A percentile compares a stretch with the other conserved stretches of the same genome.
These are phyloP conservation scores for Nothura maculosa DNA, from an alignment of 2,797 vertebrate species.

Conservation along the genomic window DNA sequence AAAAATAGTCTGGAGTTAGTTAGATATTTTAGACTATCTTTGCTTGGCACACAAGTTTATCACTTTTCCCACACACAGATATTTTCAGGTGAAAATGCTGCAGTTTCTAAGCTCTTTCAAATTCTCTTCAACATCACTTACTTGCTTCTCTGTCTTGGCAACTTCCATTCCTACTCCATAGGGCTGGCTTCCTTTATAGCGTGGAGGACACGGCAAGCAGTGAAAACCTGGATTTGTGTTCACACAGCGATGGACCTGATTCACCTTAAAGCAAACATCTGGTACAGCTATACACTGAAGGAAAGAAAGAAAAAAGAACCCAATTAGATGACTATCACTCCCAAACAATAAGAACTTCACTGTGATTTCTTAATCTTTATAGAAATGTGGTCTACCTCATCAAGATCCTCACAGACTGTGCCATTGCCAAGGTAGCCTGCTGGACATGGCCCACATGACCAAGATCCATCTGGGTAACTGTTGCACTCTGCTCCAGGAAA, in stretches of 20 bases:
- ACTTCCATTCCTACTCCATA: slow-evolving; percentile 92
- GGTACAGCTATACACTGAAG: slow-evolving; percentile 92
- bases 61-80: not conserved
- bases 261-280: slow-evolving; percentile 91
- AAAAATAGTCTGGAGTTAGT: not conserved
- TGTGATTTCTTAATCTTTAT: not conserved
- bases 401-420: slow-evolving; percentile 92
- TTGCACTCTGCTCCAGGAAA: slow-evolving; percentile 94
- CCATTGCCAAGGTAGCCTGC: slow-evolving; percentile 94
- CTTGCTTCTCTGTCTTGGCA: slow-evolving; percentile 93
- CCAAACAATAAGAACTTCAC: not conserved
- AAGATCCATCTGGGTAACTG: slow-evolving; percentile 94
- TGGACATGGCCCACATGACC: slow-evolving; percentile 96
- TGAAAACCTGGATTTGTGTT: slow-evolving; percentile 97
- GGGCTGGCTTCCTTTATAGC: slow-evolving; percentile 95
- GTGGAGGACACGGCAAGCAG: slow-evolving; percentile 94
- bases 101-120: not conserved
- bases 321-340: not conserved
- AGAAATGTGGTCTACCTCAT: slow-evolving; percentile 86
- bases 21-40: not conserved
- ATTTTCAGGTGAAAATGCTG: not conserved
- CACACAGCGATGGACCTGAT: slow-evolving; percentile 88
- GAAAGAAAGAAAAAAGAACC: not conserved
- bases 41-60: not conserved
- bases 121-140: slow-evolving; percentile 59